Evolutionary conservation across 2,113 vertebrate genomes (phyloP).

Genomic region (Carettochelys insculpta): DNA sequence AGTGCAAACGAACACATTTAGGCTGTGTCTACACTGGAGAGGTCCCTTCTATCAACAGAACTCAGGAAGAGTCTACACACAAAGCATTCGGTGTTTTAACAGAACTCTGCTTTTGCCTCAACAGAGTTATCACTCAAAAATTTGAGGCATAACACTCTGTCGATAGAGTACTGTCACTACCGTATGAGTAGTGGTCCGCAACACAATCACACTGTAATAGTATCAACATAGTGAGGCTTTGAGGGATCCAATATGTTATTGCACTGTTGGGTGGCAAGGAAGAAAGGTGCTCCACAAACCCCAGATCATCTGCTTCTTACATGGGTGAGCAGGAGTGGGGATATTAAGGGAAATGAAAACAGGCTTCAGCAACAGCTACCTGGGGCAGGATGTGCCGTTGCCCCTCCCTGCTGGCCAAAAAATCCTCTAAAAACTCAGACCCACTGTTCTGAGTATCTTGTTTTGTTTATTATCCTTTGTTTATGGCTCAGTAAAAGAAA

Average conservation of each 20-base stretch:
- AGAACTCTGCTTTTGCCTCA: too few species aligned
- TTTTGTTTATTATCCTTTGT: neutral
- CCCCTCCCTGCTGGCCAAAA: neutral
- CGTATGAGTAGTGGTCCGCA: neutral
- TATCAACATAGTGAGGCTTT: neutral
- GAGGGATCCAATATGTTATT: neutral
- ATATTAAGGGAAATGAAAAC: neutral
- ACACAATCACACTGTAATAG: accelerated
- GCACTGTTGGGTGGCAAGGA: neutral
- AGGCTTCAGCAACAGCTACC: neutral
- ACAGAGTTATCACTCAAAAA: too few species aligned
- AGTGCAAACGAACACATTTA: neutral
- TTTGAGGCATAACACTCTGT: too few species aligned
- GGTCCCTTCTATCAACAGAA: too few species aligned
- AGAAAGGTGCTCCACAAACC: neutral
- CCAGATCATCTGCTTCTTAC: accelerated
- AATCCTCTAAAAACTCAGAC: neutral
- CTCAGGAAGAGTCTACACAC: too few species aligned
- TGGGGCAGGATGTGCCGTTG: neutral
- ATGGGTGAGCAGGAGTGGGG: accelerated
- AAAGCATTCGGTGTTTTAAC: too few species aligned
- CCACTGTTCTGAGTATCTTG: neutral
- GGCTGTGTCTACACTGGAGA: too few species aligned
- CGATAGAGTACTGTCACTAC: too few species aligned
- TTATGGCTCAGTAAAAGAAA: slow-evolving; percentile 9